Percentiles rank a stretch among this genome's conserved stretches.
Evolutionary conservation across 2,113 vertebrate genomes (phyloP).

Genomic region (Myrmophylax atrothorax): DNA sequence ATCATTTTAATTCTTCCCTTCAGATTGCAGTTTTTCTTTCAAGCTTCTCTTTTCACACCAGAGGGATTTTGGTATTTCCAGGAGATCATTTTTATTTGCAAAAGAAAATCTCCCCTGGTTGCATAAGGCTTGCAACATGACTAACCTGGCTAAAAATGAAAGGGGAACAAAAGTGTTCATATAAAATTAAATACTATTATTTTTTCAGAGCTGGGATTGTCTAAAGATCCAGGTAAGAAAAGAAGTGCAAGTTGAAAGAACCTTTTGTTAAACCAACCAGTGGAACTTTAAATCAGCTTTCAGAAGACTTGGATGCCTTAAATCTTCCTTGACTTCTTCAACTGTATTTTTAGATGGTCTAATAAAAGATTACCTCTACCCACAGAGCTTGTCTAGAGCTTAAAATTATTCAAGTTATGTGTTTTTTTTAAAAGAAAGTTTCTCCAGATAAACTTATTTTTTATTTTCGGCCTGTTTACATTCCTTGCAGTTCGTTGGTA

Average conservation of each 20-base stretch:
- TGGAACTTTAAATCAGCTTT: not conserved
- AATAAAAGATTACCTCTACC: conserved; percentile 55
- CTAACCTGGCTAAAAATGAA: not conserved
- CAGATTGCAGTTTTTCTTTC: not conserved
- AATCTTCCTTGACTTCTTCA: conserved; percentile 11
- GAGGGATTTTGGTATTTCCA: not conserved
- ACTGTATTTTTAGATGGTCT: conserved; percentile 40
- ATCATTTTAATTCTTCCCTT: not conserved
- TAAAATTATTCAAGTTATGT: conserved; percentile 38
- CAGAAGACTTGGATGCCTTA: not conserved
- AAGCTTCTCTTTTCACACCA: not conserved
- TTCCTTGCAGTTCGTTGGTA: not conserved
- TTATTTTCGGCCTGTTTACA: conserved; percentile 26
- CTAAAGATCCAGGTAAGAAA: not conserved
- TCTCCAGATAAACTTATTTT: not conserved
- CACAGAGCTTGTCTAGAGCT: conserved; percentile 42
- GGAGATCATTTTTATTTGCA: not conserved
- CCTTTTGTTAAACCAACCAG: not conserved
- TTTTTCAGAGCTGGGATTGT: not conserved
- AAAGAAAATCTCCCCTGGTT: not conserved
- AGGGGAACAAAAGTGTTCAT: not conserved
- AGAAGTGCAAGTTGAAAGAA: not conserved
- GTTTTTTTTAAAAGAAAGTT: not conserved
- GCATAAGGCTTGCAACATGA: not conserved
- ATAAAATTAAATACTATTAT: too few species aligned